Percentiles rank a stretch among this genome's conserved stretches.
phyloP scores from a whole-genome alignment of 2,113 vertebrate species.

The Elaphurus davidianus region DNA sequence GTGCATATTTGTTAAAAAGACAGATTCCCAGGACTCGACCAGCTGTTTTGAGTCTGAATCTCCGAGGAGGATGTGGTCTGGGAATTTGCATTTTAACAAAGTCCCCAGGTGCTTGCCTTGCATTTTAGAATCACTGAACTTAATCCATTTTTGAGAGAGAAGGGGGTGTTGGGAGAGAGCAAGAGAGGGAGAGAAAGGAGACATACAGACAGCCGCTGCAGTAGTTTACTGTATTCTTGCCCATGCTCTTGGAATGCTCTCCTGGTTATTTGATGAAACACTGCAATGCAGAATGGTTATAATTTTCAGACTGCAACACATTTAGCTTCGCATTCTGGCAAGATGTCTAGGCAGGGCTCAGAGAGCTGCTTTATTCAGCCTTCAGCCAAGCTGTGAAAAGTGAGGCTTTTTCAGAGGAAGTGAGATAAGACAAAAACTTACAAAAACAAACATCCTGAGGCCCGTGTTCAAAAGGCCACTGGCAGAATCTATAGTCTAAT shows the following conservation, averaged over 20 bases:
- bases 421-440: slow-evolving; percentile 70
- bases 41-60: background rate
- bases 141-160: background rate
- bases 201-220: background rate
- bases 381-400: slow-evolving; percentile 56
- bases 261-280: background rate
- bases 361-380: slow-evolving; percentile 3
- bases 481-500: slow-evolving; percentile 53
- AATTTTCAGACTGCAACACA: background rate
- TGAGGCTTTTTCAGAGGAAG: slow-evolving; percentile 64
- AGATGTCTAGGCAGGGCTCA: background rate
- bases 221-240: no score
- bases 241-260: background rate
- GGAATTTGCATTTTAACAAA: background rate
- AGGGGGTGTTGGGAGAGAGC: background rate
- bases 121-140: background rate
- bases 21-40: background rate
- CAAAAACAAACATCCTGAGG: slow-evolving; percentile 67
- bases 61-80: background rate
- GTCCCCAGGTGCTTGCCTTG: background rate
- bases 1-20: background rate
- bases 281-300: background rate
- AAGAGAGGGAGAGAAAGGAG: background rate
- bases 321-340: background rate
- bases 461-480: slow-evolving; percentile 51